phyloP scores from a whole-genome alignment of 1,140 invertebrate genomes.

The Orchesella cincta region DNA sequence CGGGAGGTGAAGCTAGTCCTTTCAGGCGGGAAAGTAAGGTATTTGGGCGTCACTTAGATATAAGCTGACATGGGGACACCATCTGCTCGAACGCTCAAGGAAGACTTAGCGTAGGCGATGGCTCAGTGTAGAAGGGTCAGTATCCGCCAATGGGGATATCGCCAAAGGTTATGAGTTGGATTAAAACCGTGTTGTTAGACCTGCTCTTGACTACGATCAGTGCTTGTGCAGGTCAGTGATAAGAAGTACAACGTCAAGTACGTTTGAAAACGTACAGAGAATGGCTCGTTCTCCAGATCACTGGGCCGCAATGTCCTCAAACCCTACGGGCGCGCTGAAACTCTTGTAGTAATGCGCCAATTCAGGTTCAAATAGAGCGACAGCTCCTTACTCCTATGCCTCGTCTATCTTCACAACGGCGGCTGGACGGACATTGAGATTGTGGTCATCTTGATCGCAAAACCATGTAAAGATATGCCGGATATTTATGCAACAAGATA shows the following conservation, averaged over 20 bases:
- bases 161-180: conserved; percentile 24
- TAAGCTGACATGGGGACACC: conserved; percentile 30
- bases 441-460: neutral
- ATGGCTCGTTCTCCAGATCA: conserved; percentile 6
- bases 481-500: neutral
- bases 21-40: conserved; percentile 8
- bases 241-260: neutral
- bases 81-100: neutral
- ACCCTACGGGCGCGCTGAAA: conserved; percentile 32
- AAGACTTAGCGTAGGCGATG: conserved; percentile 11
- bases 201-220: conserved; percentile 12
- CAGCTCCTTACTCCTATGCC: conserved; percentile 2
- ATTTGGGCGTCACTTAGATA: conserved; percentile 38
- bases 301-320: conserved; percentile 20
- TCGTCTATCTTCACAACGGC: neutral
- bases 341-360: neutral
- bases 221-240: neutral
- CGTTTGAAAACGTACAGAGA: conserved; percentile 13
- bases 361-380: neutral
- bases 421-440: neutral
- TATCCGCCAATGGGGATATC: conserved; percentile 14
- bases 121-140: conserved; percentile 31
- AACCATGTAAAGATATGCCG: conserved; percentile 1
- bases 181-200: conserved; percentile 36
- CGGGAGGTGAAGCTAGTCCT: neutral